A percentile compares a stretch with the other conserved stretches of the same genome.
phyloP scores from a whole-genome alignment of 2,113 vertebrate species.

The Ochotona curzoniae region DNA sequence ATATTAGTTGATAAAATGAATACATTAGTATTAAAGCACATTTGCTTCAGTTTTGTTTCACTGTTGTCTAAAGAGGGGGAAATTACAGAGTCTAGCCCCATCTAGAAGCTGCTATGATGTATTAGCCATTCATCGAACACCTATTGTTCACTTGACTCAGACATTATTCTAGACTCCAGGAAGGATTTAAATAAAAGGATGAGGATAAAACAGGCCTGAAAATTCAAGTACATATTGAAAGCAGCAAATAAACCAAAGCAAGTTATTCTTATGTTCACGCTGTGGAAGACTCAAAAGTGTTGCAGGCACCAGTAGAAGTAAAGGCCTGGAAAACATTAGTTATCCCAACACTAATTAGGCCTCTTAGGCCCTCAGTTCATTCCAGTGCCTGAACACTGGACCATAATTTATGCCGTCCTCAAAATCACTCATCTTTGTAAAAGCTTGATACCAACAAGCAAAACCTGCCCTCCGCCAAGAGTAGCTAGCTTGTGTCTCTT shows the following conservation, averaged over 20 bases:
- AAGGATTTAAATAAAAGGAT: background rate
- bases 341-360: background rate
- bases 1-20: constrained; percentile 27
- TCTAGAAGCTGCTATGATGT: background rate
- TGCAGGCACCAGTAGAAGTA: background rate
- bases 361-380: background rate
- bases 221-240: background rate
- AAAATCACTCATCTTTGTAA: background rate
- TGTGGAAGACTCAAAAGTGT: background rate
- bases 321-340: background rate
- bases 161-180: background rate
- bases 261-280: background rate
- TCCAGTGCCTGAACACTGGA: background rate
- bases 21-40: background rate
- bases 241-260: background rate
- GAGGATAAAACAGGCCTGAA: background rate
- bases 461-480: background rate
- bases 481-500: background rate
- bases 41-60: too few species aligned
- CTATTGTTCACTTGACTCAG: background rate
- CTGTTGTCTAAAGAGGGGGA: background rate
- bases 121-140: constrained; percentile 39
- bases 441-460: background rate
- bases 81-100: background rate
- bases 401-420: background rate